A percentile compares a stretch with the other conserved stretches of the same genome.
phyloP scores from a whole-genome alignment of 2,888 invertebrate species.

The Acanthosepion pharaonis region DNA sequence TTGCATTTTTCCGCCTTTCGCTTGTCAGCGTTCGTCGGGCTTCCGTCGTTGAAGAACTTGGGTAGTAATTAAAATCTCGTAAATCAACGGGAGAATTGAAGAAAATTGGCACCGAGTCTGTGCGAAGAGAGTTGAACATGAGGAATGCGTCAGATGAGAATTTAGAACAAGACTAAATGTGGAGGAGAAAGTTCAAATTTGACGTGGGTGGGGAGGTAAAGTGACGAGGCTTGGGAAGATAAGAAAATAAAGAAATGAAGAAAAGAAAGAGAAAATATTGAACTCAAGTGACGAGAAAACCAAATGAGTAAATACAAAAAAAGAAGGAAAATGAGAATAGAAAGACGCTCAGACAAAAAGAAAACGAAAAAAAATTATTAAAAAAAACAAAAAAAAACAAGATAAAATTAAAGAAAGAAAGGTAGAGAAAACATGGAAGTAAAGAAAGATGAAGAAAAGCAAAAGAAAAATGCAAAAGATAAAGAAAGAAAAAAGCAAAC shows the following conservation, averaged over 20 bases:
- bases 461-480: neutral
- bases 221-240: neutral
- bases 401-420: no score
- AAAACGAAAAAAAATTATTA: no score
- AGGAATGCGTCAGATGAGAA: neutral
- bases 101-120: neutral
- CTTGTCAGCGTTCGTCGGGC: neutral
- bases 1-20: conserved; percentile 18
- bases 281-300: no score
- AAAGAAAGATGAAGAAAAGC: no score
- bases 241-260: no score
- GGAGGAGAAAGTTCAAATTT: neutral
- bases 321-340: no score
- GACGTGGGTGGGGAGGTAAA: no score
- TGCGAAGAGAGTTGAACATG: neutral
- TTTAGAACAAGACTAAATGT: neutral
- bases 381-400: no score
- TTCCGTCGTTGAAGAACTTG: neutral
- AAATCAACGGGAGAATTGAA: neutral
- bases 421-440: no score
- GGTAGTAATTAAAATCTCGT: conserved; percentile 21
- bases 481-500: neutral
- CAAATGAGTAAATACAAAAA: no score
- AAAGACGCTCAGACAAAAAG: no score
- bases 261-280: no score